Evolutionary conservation across 2,888 invertebrate genomes (phyloP), one percentile per base, ranked within the genome.

Genomic region (Ectobius pallidus): DNA sequence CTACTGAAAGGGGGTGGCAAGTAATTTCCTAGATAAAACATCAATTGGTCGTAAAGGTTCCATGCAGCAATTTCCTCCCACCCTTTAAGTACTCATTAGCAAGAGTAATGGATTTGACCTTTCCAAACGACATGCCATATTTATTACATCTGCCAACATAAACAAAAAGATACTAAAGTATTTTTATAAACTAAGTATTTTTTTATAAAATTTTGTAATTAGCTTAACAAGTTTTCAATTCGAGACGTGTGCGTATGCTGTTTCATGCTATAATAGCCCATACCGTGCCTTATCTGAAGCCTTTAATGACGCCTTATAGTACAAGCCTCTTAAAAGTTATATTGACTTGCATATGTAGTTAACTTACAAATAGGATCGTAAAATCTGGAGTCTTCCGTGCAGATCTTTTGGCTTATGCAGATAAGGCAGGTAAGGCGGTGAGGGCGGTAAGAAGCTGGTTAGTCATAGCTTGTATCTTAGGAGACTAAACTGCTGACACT

Each of bases 301-400:
- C 20, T 52, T 25, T 52, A 52, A 52, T 52, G 52, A 25, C 52
- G 14, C 0, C 27, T 52, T 11, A 18, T 2, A 25, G 25, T 22
- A 25, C 52, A 25, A 25, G 25, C 7, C 52, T 25, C 52, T 52
- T 52, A 52, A 52, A 52, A 52, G 52, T 52, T 52, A 52, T 25
- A 52, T 52, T 22, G 20, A 52, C 52, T 52, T 52, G 22, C 52
- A 52, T 25, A 11, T 25, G 25, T 22, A 52, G 52, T 52, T 25
- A 52, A 25, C 25, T 25, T 52, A 52, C 52, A 52, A 52, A 52
- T 25, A 9, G 52, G 52, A 52, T 52, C 52, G 25, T 25, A 52
- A 52, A 52, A 6, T 25, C 2, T 25, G 22, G 22, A 4, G 25
- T 52, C 16, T 34, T 34, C n/a, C n/a, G n/a, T n/a, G n/a, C n/a